Base-by-base conservation (phyloP, 2,113 vertebrate genomes). In the Tupaia chinensis region DNA sequence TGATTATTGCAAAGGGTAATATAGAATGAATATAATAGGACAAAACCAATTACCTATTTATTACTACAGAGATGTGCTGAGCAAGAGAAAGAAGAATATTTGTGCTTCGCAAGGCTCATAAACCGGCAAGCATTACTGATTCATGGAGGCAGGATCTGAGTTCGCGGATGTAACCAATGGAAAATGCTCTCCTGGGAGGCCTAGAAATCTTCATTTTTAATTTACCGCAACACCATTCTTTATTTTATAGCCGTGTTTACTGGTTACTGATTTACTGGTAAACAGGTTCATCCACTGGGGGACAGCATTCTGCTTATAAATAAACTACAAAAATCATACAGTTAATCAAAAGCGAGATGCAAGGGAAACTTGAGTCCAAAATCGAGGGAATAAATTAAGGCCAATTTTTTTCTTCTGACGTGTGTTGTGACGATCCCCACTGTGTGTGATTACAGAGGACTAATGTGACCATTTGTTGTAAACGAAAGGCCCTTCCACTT, bases 41-140 rank as follows among this genome's bases (percentile, higher is more conserved):
- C 93, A 32, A 81, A 96, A 91, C 63, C 96, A 96, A 93, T 96
- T 82, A 93, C 84, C 94, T 77, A 54, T 86, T 81, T 95, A 81
- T 82, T 63, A 89, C 58, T 7, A 27, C n/a, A 81, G 88, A 79
- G 73, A 77, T 86, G 78, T 78, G 93, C 93, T 68, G 78, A 95
- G 58, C 72, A 81, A 78, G 72, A 60, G 9, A 77, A 81, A 58
- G 65, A 23, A 15, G 34, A n/a, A 23, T 66, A 60, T 66, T 73
- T 68, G 25, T 86, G 63, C 34, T 82, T 44, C 29, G 3, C 89
- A 68, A 53, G 90, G 66, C 76, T 82, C 93, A 74, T 86, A 86
- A 94, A 89, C 56, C 79, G 53, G 66, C 81, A 63, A 19, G 2
- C 29, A 3, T n/a, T 17, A 2, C 56, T 58, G 83, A 89, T 73